Conservation (phyloP, 2,888 invertebrate genomes). For the Pyrochroa serraticornis region DNA sequence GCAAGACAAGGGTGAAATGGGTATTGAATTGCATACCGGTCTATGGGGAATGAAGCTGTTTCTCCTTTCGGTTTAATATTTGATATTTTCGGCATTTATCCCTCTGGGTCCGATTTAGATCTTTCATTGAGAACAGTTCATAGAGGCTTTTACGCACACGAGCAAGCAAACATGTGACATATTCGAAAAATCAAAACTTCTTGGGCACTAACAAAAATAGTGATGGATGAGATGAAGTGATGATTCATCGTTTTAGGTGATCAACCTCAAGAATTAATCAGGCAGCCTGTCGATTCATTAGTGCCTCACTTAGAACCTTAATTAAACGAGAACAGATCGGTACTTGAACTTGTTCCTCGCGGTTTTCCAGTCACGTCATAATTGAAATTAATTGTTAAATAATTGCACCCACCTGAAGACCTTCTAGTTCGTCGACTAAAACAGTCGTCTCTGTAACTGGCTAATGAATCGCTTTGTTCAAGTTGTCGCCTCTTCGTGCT, state of each 20-base stretch:
- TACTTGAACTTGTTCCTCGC: background rate
- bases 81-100: too few species aligned
- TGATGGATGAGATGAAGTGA: conserved; percentile 13
- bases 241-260: conserved; percentile 14
- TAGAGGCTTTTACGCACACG: too few species aligned
- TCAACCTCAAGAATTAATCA: conserved; percentile 11
- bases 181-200: conserved; percentile 4
- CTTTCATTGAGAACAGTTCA: too few species aligned
- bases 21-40: too few species aligned
- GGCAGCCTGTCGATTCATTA: conserved; percentile 2
- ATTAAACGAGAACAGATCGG: conserved; percentile 5
- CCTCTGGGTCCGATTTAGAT: background rate
- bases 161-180: background rate
- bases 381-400: background rate
- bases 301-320: background rate
- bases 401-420: too few species aligned
- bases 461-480: too few species aligned
- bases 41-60: too few species aligned
- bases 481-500: too few species aligned
- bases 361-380: background rate
- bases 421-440: too few species aligned
- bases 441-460: too few species aligned
- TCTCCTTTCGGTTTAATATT: too few species aligned
- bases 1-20: too few species aligned
- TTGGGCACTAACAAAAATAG: conserved; percentile 3